Conservation (phyloP, 2,888 invertebrate species). For the Dasysyrphus albostriatus region DNA sequence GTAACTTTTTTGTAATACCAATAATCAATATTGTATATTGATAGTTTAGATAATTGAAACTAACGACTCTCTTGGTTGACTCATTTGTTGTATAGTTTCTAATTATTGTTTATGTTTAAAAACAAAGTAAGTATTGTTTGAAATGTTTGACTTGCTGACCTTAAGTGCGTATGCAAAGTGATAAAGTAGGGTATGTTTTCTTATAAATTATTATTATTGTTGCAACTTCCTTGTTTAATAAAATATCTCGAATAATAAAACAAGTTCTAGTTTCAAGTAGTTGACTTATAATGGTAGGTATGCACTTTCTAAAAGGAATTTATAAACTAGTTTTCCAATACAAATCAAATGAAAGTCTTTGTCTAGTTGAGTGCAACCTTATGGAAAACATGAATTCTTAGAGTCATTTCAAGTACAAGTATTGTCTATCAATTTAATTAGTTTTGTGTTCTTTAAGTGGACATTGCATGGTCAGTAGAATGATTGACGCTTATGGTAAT, state of each 20-base stretch:
- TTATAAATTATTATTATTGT: neutral
- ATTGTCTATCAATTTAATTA: neutral
- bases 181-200: neutral
- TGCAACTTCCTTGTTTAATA: neutral
- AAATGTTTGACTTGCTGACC: slow-evolving; percentile 3
- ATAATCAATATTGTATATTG: too few relatives aligned
- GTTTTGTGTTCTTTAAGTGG: neutral
- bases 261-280: neutral
- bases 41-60: neutral
- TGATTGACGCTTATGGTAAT: neutral
- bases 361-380: neutral
- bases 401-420: neutral
- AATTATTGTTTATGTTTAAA: neutral
- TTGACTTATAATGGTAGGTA: neutral
- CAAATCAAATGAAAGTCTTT: neutral
- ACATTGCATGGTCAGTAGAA: neutral
- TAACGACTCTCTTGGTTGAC: neutral
- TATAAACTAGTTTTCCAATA: neutral
- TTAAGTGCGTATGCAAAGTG: slow-evolving; percentile 16
- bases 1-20: neutral
- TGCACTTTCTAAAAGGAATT: neutral
- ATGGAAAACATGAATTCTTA: neutral
- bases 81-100: neutral
- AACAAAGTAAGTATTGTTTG: neutral
- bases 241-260: neutral